Evolutionary conservation across 2,797 vertebrate species (phyloP).

Genomic region (Craterocephalus amniculus): DNA sequence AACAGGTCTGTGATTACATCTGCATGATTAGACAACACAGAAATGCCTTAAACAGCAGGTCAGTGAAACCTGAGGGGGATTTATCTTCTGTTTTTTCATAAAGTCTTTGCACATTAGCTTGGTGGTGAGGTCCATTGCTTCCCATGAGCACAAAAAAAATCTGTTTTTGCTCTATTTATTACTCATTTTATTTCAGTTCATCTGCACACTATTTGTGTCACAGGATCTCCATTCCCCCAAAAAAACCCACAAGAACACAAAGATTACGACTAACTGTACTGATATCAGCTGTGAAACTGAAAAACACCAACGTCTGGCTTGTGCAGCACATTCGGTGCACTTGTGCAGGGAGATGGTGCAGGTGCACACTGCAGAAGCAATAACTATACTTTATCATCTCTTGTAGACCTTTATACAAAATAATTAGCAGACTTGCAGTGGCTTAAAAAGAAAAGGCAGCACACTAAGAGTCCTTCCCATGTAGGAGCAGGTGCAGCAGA

Average conservation of each 20-base stretch:
- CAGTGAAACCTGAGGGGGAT: conserved; percentile 23
- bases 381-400: conserved; percentile 53
- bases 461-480: conserved; percentile 13
- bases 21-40: conserved; percentile 29
- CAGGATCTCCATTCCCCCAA: background rate
- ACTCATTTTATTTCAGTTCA: background rate
- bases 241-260: background rate
- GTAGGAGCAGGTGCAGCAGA: conserved; percentile 44
- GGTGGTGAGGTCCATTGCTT: background rate
- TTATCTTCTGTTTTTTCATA: conserved; percentile 6
- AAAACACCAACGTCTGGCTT: conserved; percentile 8
- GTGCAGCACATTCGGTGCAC: conserved; percentile 49
- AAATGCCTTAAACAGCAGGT: conserved; percentile 9
- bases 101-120: conserved; percentile 1
- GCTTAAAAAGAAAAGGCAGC: conserved; percentile 15
- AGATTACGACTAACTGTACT: background rate
- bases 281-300: conserved; percentile 12
- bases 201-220: conserved; percentile 7
- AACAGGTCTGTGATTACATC: conserved; percentile 21
- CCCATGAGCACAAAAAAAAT: background rate
- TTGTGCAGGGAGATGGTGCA: conserved; percentile 40
- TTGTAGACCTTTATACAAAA: conserved; percentile 39
- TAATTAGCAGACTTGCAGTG: conserved; percentile 44
- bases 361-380: conserved; percentile 49
- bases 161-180: too few relatives aligned